Base-by-base conservation (phyloP, 2,888 invertebrate species). In the Epiblema foenella region DNA sequence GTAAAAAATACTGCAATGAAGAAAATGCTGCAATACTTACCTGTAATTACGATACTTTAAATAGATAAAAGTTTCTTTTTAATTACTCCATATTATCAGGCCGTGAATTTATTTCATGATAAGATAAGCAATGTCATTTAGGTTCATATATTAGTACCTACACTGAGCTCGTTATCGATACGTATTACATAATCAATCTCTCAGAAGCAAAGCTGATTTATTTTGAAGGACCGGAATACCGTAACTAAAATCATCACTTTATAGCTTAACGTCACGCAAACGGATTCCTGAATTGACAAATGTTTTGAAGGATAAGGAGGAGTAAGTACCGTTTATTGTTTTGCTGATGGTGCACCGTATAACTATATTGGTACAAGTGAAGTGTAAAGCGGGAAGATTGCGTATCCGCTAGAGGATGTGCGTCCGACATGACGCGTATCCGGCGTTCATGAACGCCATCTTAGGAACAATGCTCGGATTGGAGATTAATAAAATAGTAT, bases 371-470 rank as follows among this genome's bases (percentile, higher is more conserved):
- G 66, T 66, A 62, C 56, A 51, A 56, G 83, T 83, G 82, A 79
- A 82, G 84, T 83, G 82, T 87, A 85, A 88, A 85, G 84, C 83
- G 83, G 82, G 83, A 85, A 85, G 87, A 88, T 86, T 87, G 86
- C 83, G 83, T 85, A 83, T 79, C 81, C 84, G 85, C 71, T 62
- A 73, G 85, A 89, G 91, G 90, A 91, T 89, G 89, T 89, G 86
- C 90, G 90, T 89, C 86, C 85, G 86, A 87, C 80, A 78, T 89
- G 91, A 91, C 89, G 90, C 82, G 84, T 81, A 82, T 90, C 90
- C 89, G 89, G 84, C 79, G 78, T 74, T 81, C 76, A 75, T 77
- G 74, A 81, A 79, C 82, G 81, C 87, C 87, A 83, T 87, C 84
- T 87, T 84, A 82, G 84, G 83, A 83, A 78, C 82, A 81, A 79